A percentile compares a stretch with the other conserved stretches of the same genome.
Evolutionary conservation across 2,113 vertebrate species (phyloP).

Genomic region (Galbula dea): DNA sequence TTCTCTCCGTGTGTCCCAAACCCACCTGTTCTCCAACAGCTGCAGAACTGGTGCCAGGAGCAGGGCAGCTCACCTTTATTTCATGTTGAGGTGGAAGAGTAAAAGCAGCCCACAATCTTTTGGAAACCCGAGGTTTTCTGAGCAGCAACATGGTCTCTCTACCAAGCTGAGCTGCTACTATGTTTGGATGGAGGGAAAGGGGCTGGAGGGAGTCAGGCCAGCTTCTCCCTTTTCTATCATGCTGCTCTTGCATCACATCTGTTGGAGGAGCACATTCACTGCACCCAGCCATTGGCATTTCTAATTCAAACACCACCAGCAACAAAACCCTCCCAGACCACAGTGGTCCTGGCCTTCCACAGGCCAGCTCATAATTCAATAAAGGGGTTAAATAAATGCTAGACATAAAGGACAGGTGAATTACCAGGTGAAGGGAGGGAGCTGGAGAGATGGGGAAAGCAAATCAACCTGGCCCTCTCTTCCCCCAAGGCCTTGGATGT

Average conservation of each 20-base stretch:
- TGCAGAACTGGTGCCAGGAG: neutral
- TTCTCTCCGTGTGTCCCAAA: neutral
- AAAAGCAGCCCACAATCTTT: neutral
- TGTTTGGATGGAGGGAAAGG: neutral
- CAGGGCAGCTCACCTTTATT: neutral
- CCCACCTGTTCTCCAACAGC: neutral
- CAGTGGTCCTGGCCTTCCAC: neutral
- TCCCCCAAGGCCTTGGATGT: neutral
- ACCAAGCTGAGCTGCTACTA: neutral
- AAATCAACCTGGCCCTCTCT: neutral
- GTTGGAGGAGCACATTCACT: fast-evolving
- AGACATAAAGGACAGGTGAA: neutral
- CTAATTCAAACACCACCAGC: neutral
- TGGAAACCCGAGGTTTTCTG: neutral
- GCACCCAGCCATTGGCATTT: neutral
- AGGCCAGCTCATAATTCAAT: neutral
- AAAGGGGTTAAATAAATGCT: neutral
- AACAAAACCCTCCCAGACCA: neutral
- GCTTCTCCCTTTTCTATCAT: neutral
- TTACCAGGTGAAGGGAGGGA: neutral
- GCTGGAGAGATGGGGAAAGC: neutral
- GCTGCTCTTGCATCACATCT: neutral
- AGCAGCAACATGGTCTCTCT: fast-evolving
- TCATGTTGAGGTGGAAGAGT: neutral
- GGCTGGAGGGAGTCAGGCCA: neutral